phyloP scores from a whole-genome alignment of 1,140 invertebrate genomes.

The Trichonephila clavipes region DNA sequence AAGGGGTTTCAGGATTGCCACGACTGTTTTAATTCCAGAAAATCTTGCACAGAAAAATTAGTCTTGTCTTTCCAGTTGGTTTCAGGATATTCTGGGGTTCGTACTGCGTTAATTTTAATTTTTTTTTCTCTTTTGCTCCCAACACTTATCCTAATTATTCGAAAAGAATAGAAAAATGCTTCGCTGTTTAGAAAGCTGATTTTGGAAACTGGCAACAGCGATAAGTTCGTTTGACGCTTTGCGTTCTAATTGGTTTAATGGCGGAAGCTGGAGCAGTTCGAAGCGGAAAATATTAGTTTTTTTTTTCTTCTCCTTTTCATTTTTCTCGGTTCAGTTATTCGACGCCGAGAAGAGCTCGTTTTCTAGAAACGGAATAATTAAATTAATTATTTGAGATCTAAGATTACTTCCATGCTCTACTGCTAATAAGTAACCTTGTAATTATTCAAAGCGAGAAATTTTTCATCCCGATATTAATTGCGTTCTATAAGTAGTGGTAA shows the following conservation, averaged over 20 bases:
- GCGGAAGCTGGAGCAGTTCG: conserved; percentile 48
- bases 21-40: conserved; percentile 73
- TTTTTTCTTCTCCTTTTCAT: not conserved
- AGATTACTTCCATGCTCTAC: conserved; percentile 58
- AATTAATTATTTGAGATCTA: conserved; percentile 66
- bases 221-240: conserved; percentile 74
- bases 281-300: conserved; percentile 49
- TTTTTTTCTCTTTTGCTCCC: conserved; percentile 36
- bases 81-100: conserved; percentile 17
- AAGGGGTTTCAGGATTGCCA: conserved; percentile 65
- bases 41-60: conserved; percentile 62
- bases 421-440: conserved; percentile 63
- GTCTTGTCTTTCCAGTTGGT: conserved; percentile 61
- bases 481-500: not conserved
- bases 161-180: conserved; percentile 70
- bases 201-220: conserved; percentile 69
- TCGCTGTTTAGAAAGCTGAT: conserved; percentile 74
- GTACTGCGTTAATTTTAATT: conserved; percentile 3
- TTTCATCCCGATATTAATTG: conserved; percentile 15
- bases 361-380: conserved; percentile 65
- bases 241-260: conserved; percentile 74
- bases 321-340: conserved; percentile 49
- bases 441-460: conserved; percentile 51
- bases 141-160: conserved; percentile 74
- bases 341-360: conserved; percentile 7